Base-by-base conservation (phyloP, 2,888 invertebrate genomes). In the Dicroscelio sp. region DNA sequence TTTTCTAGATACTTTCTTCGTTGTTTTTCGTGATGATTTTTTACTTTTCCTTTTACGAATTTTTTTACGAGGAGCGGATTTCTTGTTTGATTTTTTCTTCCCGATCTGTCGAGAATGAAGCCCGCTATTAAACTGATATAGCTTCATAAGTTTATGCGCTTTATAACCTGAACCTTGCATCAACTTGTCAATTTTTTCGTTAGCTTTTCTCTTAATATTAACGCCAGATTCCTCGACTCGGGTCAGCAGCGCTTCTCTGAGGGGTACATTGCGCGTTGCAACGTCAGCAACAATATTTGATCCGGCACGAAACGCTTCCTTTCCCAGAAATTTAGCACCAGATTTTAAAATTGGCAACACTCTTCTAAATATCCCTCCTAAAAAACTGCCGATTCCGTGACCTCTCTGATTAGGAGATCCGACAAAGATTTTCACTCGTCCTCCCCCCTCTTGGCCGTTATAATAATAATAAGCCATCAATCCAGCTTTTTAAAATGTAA, bases 321-420 rank as follows among this genome's bases (percentile, higher is more conserved):
- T 8, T 3, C 65, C 65, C 2, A n/a, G 33, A 20, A n/a, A 65
- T 5, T 6, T 3, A 10, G 27, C 65, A 33, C 65, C 65, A 5
- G 17, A 5, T n/a, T n/a, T 69, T 5, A 69, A 25, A 30, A 35
- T 25, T 4, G 69, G 69, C 17, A 69, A 25, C 5, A 69, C 23
- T 43, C 25, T 43, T 25, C 69, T n/a, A 20, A 69, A 69, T 12
- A 43, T 8, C 3, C 69, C 69, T 43, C 69, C 69, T 1, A 69
- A 25, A 69, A 69, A 69, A 31, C 33, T 33, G 8, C 67, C 67
- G 6, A 67, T 67, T 8, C 67, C 67, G n/a, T 67, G 82, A 80
- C 95, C 95, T 10, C 17, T 33, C n/a, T 65, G 65, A 4, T 23
- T 10, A 2, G 65, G 33, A 5, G 33, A 3, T 1, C 65, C 65